Evolutionary conservation across 2,888 invertebrate species (phyloP).

Genomic region (Euclidia mi): DNA sequence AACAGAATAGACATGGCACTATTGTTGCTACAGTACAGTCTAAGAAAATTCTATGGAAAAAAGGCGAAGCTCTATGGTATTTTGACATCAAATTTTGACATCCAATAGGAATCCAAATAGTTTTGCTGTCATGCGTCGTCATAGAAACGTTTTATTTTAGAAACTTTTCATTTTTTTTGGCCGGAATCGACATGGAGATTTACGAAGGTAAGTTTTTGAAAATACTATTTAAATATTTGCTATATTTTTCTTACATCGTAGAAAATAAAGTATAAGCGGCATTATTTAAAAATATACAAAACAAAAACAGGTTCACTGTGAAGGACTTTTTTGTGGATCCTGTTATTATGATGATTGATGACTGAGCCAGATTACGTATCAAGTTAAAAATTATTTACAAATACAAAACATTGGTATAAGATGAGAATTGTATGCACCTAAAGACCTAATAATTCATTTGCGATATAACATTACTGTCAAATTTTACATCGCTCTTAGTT

Average conservation of each 20-base stretch:
- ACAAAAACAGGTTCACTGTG: conserved; percentile 58
- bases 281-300: conserved; percentile 40
- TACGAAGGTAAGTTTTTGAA: conserved; percentile 79
- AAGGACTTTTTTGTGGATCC: conserved; percentile 41
- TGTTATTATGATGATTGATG: conserved; percentile 24
- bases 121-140: conserved; percentile 89
- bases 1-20: no score
- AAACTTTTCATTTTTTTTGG: conserved; percentile 84
- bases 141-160: conserved; percentile 87
- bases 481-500: no score
- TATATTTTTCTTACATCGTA: conserved; percentile 11
- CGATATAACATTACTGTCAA: not conserved
- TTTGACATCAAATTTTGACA: conserved; percentile 51
- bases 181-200: conserved; percentile 86
- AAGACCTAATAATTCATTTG: no score
- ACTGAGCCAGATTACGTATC: conserved; percentile 20
- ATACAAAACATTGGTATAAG: no score
- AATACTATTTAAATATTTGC: conserved; percentile 43
- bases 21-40: no score
- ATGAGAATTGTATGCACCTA: no score
- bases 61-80: conserved; percentile 42
- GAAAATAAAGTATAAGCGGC: conserved; percentile 27
- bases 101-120: conserved; percentile 72
- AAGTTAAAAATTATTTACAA: conserved; percentile 1
- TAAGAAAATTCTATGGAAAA: conserved; percentile 11